phyloP scores from a whole-genome alignment of 2,113 vertebrate genomes.

The zebrafish (Danio rerio) region GRCz12tu NC_133180.1:69388501-69389000 shows the following conservation, averaged over 20 bases:
- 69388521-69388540: too few species aligned
- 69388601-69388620: constrained; percentile 84
- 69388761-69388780: neutral
- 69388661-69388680: constrained; percentile 83
- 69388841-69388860: constrained; percentile 80
- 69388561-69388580: too few species aligned
- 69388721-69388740: constrained; percentile 77
- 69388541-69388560: too few species aligned
- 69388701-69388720: constrained; percentile 87
- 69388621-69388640: constrained; percentile 78
- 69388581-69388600: constrained; percentile 66
- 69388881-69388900: constrained; percentile 82
- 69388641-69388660: constrained; percentile 86
- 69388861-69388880: constrained; percentile 75
- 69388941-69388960: constrained; percentile 68
- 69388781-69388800: neutral
- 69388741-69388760: neutral
- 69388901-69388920: constrained; percentile 76
- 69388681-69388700: constrained; percentile 80
- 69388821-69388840: constrained; percentile 85
- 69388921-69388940: constrained; percentile 82
- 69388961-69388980: constrained; percentile 20
- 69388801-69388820: neutral
- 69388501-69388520: too few species aligned
- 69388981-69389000: too few species aligned